A percentile compares a stretch with the other conserved stretches of the same genome.
Evolutionary conservation across 1,140 invertebrate genomes (phyloP).

Genomic region (Drosophila asahinai): DNA sequence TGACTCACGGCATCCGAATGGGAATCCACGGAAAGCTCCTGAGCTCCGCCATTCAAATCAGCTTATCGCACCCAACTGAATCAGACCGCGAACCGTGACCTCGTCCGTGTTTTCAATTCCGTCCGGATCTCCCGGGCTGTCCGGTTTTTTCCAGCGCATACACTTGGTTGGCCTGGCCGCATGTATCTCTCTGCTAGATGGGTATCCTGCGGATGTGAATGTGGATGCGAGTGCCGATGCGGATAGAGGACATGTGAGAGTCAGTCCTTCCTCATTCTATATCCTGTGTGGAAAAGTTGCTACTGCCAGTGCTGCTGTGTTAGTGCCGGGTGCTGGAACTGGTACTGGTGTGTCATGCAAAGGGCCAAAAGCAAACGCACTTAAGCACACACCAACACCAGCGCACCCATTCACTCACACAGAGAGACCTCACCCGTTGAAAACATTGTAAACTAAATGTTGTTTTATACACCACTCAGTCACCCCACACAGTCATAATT

Average conservation of each 20-base stretch:
- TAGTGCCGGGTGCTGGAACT: constrained; percentile 21
- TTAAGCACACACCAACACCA: constrained; percentile 50
- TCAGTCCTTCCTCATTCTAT: constrained; percentile 18
- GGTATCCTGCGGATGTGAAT: constrained; percentile 7
- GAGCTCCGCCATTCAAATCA: constrained; percentile 30
- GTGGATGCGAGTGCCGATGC: constrained; percentile 1
- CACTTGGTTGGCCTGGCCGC: constrained; percentile 42
- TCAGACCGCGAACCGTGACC: constrained; percentile 19
- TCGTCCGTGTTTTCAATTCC: constrained; percentile 19
- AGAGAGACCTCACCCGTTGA: constrained; percentile 46
- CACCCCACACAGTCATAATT: constrained; percentile 61
- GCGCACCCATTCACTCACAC: constrained; percentile 26
- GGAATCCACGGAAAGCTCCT: constrained; percentile 26
- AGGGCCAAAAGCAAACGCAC: constrained; percentile 70
- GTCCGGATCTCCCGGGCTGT: constrained; percentile 3
- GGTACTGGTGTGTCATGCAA: constrained; percentile 57
- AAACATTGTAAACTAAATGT: constrained; percentile 81
- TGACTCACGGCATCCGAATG: constrained; percentile 25
- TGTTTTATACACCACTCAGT: constrained; percentile 55
- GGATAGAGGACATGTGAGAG: constrained; percentile 27
- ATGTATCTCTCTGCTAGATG: constrained; percentile 22
- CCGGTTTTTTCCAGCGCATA: constrained; percentile 44
- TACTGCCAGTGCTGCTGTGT: constrained; percentile 20
- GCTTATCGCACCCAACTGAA: constrained; percentile 47
- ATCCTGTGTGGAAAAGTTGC: constrained; percentile 27